Percentiles rank a stretch among this genome's conserved stretches.
Conservation (phyloP, 2,797 vertebrate species). For the Hephaestus fuliginosus region DNA sequence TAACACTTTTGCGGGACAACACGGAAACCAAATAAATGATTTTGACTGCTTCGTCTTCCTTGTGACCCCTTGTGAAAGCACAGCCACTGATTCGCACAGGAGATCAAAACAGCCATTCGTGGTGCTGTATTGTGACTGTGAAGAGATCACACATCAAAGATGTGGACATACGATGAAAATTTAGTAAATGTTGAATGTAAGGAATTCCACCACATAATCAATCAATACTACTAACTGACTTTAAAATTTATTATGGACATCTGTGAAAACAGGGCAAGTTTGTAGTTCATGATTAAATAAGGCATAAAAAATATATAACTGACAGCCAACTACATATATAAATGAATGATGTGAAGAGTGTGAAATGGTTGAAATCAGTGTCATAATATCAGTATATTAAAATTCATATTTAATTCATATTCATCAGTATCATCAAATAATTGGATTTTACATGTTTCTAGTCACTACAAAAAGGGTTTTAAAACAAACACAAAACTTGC, state of each 20-base stretch:
- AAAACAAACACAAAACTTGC: background rate
- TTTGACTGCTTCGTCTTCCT: constrained; percentile 18
- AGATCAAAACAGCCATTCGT: constrained; percentile 4
- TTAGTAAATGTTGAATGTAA: background rate
- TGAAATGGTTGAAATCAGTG: background rate
- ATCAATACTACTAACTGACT: background rate
- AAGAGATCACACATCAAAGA: background rate
- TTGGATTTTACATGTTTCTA: background rate
- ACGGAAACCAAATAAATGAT: constrained; percentile 33
- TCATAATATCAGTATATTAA: background rate
- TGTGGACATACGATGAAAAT: background rate
- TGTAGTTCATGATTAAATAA: background rate
- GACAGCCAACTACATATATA: background rate
- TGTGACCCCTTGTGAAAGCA: constrained; percentile 12
- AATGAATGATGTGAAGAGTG: background rate
- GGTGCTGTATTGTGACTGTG: background rate
- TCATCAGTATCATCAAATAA: no score
- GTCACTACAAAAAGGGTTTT: background rate
- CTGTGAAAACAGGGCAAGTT: background rate
- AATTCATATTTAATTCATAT: no score
- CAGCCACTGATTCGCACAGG: constrained; percentile 10
- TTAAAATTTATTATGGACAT: background rate
- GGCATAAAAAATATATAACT: background rate
- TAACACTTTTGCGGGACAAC: constrained; percentile 15
- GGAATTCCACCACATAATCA: background rate